Base-by-base conservation (phyloP, 2,888 invertebrate genomes). In the Hymenopus coronatus region DNA sequence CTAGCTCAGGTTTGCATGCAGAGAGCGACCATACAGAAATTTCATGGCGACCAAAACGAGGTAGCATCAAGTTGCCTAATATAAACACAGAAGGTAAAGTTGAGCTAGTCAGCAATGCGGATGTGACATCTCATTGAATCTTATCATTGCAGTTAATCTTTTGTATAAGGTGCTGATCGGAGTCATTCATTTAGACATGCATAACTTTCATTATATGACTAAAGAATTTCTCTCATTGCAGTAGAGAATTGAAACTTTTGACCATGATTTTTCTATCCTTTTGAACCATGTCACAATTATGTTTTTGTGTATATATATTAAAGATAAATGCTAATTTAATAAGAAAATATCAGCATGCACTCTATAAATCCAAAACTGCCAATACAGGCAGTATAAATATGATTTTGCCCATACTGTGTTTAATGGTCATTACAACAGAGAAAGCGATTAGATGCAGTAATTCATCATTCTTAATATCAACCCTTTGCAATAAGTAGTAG, bases 31-130 rank as follows among this genome's bases (percentile, higher is more conserved):
- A 90, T 0, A 87, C 86, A 70, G 90, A 90, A 83, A 92, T 92
- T 89, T 91, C 91, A 15, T 94, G 94, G 94, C 92, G 93, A 88
- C 93, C 93, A 81, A 93, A 93, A 90, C 91, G 93, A 90, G 94
- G 93, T 88, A 93, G 93, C 90, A 92, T 93, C 46, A 92, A 93
- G 90, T 91, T 93, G 84, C 93, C 93, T 4, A 92, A 91, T 89
- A 90, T 92, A 83, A 91, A 90, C 14, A 87, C 91, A 20, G 91
- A 91, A 90, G 88, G 92, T 88, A 90, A 88, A 81, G 83, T 54
- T 40, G 87, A 87, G 27, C 2, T 87, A 28, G 27, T 87, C 3
- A 33, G 82, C 28, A 82, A 82, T 33, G 8, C 87, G 14, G 82
- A 87, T 87, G 87, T 87, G 20, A 27, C 82, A 20, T 27, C 54